These are phyloP conservation scores for Raja brachyura DNA, from an alignment of 2,113 vertebrate genomes.

Conservation along the genomic window DNA sequence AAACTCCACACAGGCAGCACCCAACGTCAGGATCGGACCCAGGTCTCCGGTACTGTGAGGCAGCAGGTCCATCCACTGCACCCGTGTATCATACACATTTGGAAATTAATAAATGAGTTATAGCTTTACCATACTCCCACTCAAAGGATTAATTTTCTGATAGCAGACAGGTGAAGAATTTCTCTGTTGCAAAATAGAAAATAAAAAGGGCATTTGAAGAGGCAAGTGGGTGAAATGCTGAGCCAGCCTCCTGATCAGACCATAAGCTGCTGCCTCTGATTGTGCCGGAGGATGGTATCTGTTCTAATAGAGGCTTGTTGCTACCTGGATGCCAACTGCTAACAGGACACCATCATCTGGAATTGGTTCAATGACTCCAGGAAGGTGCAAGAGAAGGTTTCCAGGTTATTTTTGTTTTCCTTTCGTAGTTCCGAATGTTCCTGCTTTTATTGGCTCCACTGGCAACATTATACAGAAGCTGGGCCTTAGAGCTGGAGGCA, in stretches of 20 bases:
- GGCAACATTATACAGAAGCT: neutral
- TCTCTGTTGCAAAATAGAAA: neutral
- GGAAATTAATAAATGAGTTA: neutral
- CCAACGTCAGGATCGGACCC: no score
- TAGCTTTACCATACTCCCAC: neutral
- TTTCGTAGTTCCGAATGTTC: neutral
- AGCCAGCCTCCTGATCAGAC: neutral
- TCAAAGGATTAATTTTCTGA: neutral
- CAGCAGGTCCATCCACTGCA: no score
- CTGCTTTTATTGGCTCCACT: neutral
- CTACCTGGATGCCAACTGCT: neutral
- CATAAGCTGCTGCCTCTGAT: neutral
- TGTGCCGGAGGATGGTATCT: neutral
- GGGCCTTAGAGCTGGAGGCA: neutral
- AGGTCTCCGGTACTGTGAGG: no score
- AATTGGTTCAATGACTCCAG: neutral
- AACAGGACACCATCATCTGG: neutral
- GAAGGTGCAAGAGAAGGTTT: neutral
- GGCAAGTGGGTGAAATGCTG: neutral
- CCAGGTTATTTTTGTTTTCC: neutral
- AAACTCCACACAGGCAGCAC: no score
- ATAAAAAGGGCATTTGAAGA: neutral
- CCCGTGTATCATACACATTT: neutral
- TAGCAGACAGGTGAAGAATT: neutral
- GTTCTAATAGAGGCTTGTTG: neutral